Evolutionary conservation across 1,140 invertebrate species (phyloP).

Genomic region (Planococcus citri): DNA sequence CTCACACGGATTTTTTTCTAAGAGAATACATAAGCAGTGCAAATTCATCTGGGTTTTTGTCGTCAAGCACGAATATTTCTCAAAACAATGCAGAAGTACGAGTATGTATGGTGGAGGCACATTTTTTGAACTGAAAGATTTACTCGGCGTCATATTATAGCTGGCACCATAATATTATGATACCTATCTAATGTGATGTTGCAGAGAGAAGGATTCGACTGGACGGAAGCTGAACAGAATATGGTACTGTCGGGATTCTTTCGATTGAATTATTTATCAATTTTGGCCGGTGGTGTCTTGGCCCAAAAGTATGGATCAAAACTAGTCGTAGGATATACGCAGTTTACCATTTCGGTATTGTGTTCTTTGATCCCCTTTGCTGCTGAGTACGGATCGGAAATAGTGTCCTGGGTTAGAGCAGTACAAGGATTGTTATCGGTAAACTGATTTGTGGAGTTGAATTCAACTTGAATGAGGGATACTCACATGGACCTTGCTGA

Average conservation of each 20-base stretch:
- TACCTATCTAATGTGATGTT: too few species aligned
- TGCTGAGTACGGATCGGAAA: neutral
- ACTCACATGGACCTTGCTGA: neutral
- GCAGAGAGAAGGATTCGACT: conserved; percentile 31
- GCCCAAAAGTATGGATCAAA: conserved; percentile 58
- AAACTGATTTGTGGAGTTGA: neutral
- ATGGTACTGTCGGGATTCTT: conserved; percentile 56
- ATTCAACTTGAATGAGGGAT: neutral
- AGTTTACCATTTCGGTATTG: neutral
- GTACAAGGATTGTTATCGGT: neutral
- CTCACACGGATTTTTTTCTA: too few species aligned
- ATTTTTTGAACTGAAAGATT: too few species aligned
- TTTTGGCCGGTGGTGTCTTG: conserved; percentile 61
- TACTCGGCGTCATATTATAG: too few species aligned
- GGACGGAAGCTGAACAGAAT: conserved; percentile 55
- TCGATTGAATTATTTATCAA: conserved; percentile 56
- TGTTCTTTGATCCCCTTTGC: neutral
- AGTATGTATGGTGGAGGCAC: too few species aligned
- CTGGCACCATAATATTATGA: too few species aligned
- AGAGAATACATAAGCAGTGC: too few species aligned
- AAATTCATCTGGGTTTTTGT: too few species aligned
- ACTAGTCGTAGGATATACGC: conserved; percentile 44
- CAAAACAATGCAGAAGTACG: too few species aligned
- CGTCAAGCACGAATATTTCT: too few species aligned
- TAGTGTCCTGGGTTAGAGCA: neutral